These are phyloP conservation scores for Tenualosa ilisha DNA, from an alignment of 2,797 vertebrate species.

Conservation along the genomic window DNA sequence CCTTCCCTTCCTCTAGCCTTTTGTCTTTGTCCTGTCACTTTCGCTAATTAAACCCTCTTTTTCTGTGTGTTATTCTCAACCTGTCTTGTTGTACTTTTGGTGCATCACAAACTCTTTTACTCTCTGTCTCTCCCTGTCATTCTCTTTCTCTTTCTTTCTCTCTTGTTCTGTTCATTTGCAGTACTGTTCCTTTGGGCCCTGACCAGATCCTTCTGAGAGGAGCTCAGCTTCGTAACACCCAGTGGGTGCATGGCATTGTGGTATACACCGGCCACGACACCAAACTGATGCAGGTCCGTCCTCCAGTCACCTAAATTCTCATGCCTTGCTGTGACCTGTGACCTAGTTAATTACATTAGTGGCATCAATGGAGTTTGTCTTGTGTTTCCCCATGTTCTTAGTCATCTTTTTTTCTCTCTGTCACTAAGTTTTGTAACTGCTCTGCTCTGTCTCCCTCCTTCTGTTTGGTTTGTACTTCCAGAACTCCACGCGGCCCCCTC, in stretches of 20 bases:
- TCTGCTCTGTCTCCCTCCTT: not conserved
- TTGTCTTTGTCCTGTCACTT: not conserved
- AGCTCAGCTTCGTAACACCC: constrained; percentile 96
- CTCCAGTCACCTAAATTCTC: not conserved
- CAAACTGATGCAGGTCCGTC: constrained; percentile 96
- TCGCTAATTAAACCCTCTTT: not conserved
- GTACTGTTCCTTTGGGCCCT: constrained; percentile 88
- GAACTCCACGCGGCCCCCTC: constrained; percentile 96
- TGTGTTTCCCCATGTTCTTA: not conserved
- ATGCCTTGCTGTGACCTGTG: not conserved
- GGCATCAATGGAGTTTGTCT: not conserved
- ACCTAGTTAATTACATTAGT: not conserved
- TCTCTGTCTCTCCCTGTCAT: not conserved
- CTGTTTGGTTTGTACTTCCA: constrained; percentile 55
- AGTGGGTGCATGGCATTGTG: constrained; percentile 96
- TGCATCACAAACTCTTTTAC: not conserved
- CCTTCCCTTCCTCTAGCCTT: no score
- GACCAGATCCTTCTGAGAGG: constrained; percentile 97
- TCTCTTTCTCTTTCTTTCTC: not conserved
- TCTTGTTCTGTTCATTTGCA: constrained; percentile 58
- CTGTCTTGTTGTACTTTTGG: no score
- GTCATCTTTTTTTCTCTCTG: not conserved
- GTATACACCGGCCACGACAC: constrained; percentile 99
- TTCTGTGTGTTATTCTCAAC: not conserved
- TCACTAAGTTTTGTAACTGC: no score